phyloP scores from a whole-genome alignment of 1,140 invertebrate species.

The Saccostrea echinata region DNA sequence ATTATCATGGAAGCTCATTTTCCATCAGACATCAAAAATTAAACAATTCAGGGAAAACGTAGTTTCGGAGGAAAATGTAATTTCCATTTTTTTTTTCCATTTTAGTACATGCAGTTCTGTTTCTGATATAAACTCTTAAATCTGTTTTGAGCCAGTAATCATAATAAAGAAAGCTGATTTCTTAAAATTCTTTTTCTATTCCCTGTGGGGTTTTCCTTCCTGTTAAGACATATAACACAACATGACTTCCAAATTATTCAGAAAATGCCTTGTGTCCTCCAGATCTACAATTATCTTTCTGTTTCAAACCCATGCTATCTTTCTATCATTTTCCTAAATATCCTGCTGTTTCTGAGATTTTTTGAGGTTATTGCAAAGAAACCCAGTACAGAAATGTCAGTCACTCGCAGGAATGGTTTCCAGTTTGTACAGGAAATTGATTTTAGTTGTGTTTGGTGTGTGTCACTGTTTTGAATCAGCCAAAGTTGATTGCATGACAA shows the following conservation, averaged over 20 bases:
- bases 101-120: background rate
- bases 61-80: no score
- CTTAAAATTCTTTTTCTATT: background rate
- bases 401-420: background rate
- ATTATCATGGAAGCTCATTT: background rate
- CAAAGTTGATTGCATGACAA: background rate
- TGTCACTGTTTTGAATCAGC: conserved; percentile 5
- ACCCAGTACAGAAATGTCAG: background rate
- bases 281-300: background rate
- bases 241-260: background rate
- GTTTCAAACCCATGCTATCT: background rate
- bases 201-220: background rate
- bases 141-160: background rate
- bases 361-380: background rate
- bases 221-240: background rate
- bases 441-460: background rate
- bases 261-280: background rate
- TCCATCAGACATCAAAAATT: background rate
- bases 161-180: background rate
- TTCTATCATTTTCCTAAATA: background rate
- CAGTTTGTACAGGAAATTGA: conserved; percentile 8
- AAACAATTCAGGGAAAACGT: background rate
- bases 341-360: background rate
- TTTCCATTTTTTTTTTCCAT: background rate
- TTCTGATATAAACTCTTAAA: background rate